A percentile compares a stretch with the other conserved stretches of the same genome.
Evolutionary conservation across 64 coral and sea anemone genomes (phyloP).

Genomic region (Orbicella faveolata): DNA sequence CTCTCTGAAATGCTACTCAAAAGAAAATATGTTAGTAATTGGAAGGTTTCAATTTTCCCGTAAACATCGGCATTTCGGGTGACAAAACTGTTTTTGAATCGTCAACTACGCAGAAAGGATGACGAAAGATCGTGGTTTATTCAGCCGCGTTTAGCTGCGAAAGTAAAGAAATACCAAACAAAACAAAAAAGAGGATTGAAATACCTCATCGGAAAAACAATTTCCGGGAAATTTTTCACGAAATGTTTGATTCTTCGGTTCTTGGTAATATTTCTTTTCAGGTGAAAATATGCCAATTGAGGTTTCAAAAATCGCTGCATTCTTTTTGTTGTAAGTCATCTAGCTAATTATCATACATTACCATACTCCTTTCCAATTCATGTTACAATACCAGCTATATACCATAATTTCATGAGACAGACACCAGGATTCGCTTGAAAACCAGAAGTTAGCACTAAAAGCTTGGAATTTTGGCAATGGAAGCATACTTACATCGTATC

Average conservation of each 20-base stretch:
- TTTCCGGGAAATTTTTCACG: background rate
- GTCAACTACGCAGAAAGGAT: background rate
- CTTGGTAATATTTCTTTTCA: background rate
- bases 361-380: background rate
- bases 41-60: background rate
- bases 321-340: slow-evolving; percentile 39
- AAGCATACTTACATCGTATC: background rate
- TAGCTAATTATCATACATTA: background rate
- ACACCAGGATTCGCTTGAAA: background rate
- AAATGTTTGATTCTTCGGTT: background rate
- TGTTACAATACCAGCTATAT: background rate
- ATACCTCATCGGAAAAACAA: background rate
- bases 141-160: background rate
- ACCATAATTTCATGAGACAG: background rate
- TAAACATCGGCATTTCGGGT: background rate
- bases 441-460: too few species aligned
- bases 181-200: background rate
- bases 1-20: background rate
- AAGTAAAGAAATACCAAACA: background rate
- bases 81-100: background rate
- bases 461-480: too few species aligned
- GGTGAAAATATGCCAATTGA: background rate
- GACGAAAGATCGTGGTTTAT: background rate
- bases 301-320: background rate
- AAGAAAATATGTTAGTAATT: background rate